Percentiles rank a stretch among this genome's conserved stretches.
These are phyloP conservation scores for Epizoanthus rinbou DNA, from an alignment of 92 coral and sea anemone species.

Conservation along the genomic window DNA sequence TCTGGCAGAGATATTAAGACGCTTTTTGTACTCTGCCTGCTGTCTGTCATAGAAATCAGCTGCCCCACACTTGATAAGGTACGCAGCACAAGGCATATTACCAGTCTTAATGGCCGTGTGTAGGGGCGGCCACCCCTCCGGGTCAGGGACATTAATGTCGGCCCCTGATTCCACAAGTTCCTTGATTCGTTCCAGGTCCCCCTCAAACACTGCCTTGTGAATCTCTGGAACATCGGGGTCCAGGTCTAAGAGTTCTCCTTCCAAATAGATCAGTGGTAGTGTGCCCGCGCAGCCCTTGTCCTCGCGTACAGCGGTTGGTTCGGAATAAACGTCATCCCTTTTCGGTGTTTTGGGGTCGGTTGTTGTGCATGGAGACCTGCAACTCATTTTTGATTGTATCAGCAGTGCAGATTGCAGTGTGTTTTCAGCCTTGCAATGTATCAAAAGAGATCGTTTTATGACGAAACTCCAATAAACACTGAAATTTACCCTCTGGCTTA, in stretches of 20 bases:
- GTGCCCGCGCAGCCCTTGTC: slow-evolving; percentile 10
- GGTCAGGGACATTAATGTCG: slow-evolving; percentile 23
- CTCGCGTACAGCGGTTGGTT: neutral
- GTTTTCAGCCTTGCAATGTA: too few species aligned
- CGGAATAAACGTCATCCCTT: neutral
- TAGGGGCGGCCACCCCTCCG: slow-evolving; percentile 41
- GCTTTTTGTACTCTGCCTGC: slow-evolving; percentile 24
- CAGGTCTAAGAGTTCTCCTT: slow-evolving; percentile 33
- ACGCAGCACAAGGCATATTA: slow-evolving; percentile 38
- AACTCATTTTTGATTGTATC: neutral
- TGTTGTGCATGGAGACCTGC: neutral
- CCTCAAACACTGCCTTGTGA: slow-evolving; percentile 41
- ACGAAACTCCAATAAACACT: neutral
- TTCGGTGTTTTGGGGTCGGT: neutral
- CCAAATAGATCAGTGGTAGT: slow-evolving; percentile 35
- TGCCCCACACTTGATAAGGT: slow-evolving; percentile 36
- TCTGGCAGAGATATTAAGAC: slow-evolving; percentile 16
- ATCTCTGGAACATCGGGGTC: slow-evolving; percentile 38
- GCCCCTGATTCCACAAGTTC: slow-evolving; percentile 39
- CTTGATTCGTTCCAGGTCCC: slow-evolving; percentile 37
- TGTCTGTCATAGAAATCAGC: slow-evolving; percentile 38
- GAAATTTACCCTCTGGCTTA: too few species aligned
- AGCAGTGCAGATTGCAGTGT: neutral
- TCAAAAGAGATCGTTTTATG: too few species aligned
- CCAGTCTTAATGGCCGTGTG: slow-evolving; percentile 40